These are phyloP conservation scores for Chloroclystis v-ata DNA, from an alignment of 2,888 invertebrate genomes.

Conservation along the genomic window DNA sequence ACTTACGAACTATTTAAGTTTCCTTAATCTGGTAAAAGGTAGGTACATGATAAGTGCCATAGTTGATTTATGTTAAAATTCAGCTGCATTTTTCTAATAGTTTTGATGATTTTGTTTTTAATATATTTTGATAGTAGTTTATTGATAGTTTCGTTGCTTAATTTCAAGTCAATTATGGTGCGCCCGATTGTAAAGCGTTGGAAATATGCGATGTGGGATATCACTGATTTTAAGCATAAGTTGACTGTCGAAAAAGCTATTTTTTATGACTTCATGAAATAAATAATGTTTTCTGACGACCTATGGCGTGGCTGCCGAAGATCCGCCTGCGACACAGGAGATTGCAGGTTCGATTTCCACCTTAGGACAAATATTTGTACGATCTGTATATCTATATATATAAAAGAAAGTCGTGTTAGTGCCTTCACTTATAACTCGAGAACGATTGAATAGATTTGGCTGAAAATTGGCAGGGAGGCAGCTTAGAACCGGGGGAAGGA, in stretches of 20 bases:
- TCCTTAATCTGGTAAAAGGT: conserved; percentile 21
- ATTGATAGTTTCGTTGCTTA: conserved; percentile 36
- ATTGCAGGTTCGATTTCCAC: no score
- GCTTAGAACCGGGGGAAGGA: no score
- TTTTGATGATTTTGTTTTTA: conserved; percentile 38
- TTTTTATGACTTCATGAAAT: not conserved
- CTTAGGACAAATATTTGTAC: no score
- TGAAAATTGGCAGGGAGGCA: no score
- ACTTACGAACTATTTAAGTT: conserved; percentile 13
- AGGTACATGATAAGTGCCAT: conserved; percentile 25
- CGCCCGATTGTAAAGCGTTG: conserved; percentile 54
- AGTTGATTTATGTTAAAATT: conserved; percentile 14
- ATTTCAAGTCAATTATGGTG: conserved; percentile 73
- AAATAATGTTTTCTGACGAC: no score
- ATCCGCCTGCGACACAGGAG: no score
- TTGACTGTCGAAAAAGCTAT: not conserved
- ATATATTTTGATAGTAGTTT: conserved; percentile 32
- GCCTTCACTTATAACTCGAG: no score
- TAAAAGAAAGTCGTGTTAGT: no score
- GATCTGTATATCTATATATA: no score
- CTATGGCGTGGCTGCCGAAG: no score
- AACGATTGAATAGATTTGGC: no score
- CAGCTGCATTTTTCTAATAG: conserved; percentile 22
- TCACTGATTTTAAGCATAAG: not conserved
- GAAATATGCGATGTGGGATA: conserved; percentile 38